Evolutionary conservation across 2,888 invertebrate species (phyloP).

Genomic region (Salpingus planirostris): DNA sequence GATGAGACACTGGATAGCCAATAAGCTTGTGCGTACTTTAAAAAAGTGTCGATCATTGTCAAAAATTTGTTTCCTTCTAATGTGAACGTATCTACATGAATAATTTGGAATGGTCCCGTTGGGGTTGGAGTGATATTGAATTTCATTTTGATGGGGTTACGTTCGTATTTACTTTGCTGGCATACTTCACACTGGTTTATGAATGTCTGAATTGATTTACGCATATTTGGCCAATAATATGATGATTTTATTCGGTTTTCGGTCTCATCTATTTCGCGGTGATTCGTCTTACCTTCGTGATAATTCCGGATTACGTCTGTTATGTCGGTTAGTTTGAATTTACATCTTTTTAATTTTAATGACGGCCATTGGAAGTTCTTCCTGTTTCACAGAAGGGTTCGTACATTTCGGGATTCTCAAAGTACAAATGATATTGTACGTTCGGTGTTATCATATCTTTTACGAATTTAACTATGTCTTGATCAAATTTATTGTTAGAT

Average conservation of each 20-base stretch:
- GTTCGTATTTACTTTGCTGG: background rate
- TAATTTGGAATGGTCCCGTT: background rate
- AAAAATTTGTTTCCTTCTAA: too few species aligned
- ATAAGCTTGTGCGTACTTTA: slow-evolving; percentile 6
- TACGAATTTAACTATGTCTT: slow-evolving; percentile 11
- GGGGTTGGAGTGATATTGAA: background rate
- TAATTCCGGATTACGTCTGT: background rate
- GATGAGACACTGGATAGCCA: background rate
- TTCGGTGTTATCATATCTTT: slow-evolving; percentile 10
- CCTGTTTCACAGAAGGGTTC: background rate
- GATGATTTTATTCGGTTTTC: background rate
- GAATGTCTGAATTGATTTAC: background rate
- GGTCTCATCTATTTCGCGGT: background rate
- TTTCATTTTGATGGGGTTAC: background rate
- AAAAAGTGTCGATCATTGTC: slow-evolving; percentile 5
- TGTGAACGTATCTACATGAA: background rate
- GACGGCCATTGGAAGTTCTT: background rate
- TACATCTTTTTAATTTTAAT: background rate
- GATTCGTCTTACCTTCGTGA: background rate
- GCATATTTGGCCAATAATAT: background rate
- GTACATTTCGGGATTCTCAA: background rate
- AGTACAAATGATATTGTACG: background rate
- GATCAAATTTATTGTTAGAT: slow-evolving; percentile 12
- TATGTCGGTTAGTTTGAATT: background rate
- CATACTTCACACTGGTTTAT: background rate